Base-by-base conservation (phyloP, 2,888 invertebrate genomes). In the Euzophera pinguis region DNA sequence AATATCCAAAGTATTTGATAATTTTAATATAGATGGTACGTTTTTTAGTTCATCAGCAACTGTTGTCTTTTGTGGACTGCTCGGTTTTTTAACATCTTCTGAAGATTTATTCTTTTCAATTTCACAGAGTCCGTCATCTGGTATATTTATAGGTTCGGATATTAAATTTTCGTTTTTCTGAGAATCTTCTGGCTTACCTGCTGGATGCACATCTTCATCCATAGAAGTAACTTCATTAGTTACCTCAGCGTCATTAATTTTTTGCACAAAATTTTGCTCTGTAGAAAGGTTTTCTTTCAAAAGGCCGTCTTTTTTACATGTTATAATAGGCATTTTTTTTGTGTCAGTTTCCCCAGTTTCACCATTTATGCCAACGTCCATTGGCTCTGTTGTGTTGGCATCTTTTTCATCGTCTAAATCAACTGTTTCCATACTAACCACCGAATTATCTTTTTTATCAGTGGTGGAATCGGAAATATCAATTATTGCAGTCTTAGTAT, bases 1-100 rank as follows among this genome's bases (percentile, higher is more conserved):
- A 59, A 87, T 85, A 60, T 89, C 75, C 54, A 88, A 67, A 13
- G 78, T 85, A 57, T 87, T 84, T 10, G 82, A 81, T 39, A 86
- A 63, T 60, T 79, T 85, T 58, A 75, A 75, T 49, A 80, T 60
- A 45, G 69, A 50, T 45, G 71, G 63, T 41, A 64, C 55, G 32
- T 59, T 62, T 60, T 55, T 64, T 32, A 54, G 45, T 43, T 60
- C 56, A 53, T 35, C 35, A 13, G n/a, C 6, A n/a, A 50, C 50
- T 38, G 50, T 29, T 3, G 1, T 50, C 7, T 39, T 5, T 13
- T 29, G 22, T 22, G 22, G 29, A 14, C 27, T 38, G 13, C 6
- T 8, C 8, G 35, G 37, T 54, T 53, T 29, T 47, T 9, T n/a
- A 4, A 43, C 51, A 13, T 47, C 45, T 14, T 34, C 34, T 37